Evolutionary conservation across 2,113 vertebrate species (phyloP), one percentile per base, ranked within the genome.

Genomic region (Equus przewalskii): DNA sequence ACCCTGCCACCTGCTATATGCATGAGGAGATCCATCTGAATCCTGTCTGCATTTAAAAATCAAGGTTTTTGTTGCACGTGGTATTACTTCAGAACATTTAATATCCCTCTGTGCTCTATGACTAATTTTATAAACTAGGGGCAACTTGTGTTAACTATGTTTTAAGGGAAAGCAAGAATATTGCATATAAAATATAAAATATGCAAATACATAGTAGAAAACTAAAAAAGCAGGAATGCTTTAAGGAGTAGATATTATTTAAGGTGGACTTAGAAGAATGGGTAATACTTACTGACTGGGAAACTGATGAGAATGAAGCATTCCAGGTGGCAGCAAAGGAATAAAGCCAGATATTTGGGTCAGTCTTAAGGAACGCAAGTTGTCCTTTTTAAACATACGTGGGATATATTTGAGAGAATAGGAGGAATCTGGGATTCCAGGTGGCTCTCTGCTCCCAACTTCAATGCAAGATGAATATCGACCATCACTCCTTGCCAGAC

Each of bases 91-190:
- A 80, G 36, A 75, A 69, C 19, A 28, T n/a, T 92, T 75, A 86
- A 28, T n/a, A 41, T 30, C 21, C 30, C 8, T 65, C 13, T 79
- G 84, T 65, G 7, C 21, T 26, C 21, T 49, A n/a, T 80, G 41
- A 2, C 30, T 83, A 69, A 91, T 75, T 95, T 73, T 94, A 69
- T 46, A 85, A 70, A 85, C 19, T 72, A 1, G 13, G 3, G 33
- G 6, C 22, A 84, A 84, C 0, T 28, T 46, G 6, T 82, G 56
- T 64, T 76, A 76, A 86, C 62, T 75, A 65, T 65, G 16, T 67
- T 89, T 96, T 81, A 94, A 92, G 9, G 36, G 30, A 81, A 88
- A 86, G 13, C 12, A 89, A 89, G 26, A 72, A 26, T 51, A 67
- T 13, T 51, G n/a, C 41, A 49, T 62, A 30, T 22, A 24, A 70